Conservation (phyloP, 2,888 invertebrate genomes). For the Malacosoma neustria region DNA sequence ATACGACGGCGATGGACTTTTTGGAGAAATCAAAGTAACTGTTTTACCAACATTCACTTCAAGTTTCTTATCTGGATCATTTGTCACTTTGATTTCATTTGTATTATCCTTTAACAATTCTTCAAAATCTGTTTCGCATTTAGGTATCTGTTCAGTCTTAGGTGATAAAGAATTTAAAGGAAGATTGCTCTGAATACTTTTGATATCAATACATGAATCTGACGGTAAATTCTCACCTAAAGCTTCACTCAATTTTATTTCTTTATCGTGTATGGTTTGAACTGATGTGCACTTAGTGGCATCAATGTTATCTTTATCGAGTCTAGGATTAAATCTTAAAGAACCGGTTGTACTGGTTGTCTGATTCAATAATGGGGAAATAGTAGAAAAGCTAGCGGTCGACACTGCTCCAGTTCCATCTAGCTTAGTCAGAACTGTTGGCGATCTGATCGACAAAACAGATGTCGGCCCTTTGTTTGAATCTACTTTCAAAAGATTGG, state of each 20-base stretch:
- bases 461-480: slow-evolving; percentile 44
- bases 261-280: slow-evolving; percentile 4
- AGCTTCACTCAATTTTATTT: slow-evolving; percentile 10
- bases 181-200: slow-evolving; percentile 25
- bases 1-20: slow-evolving; percentile 2
- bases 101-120: slow-evolving; percentile 66
- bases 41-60: slow-evolving; percentile 57
- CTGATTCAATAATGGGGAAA: slow-evolving; percentile 54
- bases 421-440: slow-evolving; percentile 46
- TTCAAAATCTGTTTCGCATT: slow-evolving; percentile 68
- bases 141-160: slow-evolving; percentile 26
- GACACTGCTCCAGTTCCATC: slow-evolving; percentile 37
- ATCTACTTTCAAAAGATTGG: slow-evolving; percentile 49
- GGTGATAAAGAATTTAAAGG: slow-evolving; percentile 12
- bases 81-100: slow-evolving; percentile 63
- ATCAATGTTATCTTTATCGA: slow-evolving; percentile 25
- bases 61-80: slow-evolving; percentile 54
- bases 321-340: slow-evolving; percentile 35
- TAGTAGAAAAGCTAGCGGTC: slow-evolving; percentile 41
- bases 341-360: slow-evolving; percentile 29
- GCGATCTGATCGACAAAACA: slow-evolving; percentile 48
- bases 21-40: slow-evolving; percentile 32
- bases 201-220: slow-evolving; percentile 11
- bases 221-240: slow-evolving; percentile 14
- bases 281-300: slow-evolving; percentile 3